Conservation (phyloP, 2,113 vertebrate genomes). For the Chlorodrepanis virens region DNA sequence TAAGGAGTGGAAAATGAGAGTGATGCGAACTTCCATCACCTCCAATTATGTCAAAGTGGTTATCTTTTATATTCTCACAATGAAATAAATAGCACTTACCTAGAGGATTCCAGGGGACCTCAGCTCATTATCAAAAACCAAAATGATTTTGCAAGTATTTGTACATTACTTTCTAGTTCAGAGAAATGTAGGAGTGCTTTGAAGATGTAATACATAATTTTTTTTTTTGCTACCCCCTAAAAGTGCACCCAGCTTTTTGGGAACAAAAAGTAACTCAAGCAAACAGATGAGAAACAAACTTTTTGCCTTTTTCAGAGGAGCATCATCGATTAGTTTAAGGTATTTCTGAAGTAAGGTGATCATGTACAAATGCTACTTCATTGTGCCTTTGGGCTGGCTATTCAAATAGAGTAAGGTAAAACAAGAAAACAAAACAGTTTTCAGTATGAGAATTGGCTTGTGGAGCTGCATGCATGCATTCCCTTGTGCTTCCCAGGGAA, state of each 20-base stretch:
- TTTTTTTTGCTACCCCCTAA: not conserved
- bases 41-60: not conserved
- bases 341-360: not conserved
- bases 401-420: not conserved
- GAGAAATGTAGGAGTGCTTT: not conserved
- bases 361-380: not conserved
- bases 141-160: not conserved
- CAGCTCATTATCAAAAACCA: fast-evolving
- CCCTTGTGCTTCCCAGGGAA: not conserved
- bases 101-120: not conserved
- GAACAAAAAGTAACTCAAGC: not conserved
- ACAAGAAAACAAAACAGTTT: not conserved
- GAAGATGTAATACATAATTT: not conserved
- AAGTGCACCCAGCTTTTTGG: not conserved
- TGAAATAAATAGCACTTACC: not conserved
- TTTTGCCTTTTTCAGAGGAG: not conserved
- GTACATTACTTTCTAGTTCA: not conserved
- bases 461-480: not conserved
- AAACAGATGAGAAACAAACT: not conserved
- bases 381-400: not conserved
- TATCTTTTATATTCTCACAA: not conserved
- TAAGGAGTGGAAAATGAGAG: not conserved
- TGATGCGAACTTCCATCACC: not conserved
- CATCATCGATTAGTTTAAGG: not conserved
- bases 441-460: not conserved